Conservation (phyloP, 2,797 vertebrate species). For the Austrolebias charrua region DNA sequence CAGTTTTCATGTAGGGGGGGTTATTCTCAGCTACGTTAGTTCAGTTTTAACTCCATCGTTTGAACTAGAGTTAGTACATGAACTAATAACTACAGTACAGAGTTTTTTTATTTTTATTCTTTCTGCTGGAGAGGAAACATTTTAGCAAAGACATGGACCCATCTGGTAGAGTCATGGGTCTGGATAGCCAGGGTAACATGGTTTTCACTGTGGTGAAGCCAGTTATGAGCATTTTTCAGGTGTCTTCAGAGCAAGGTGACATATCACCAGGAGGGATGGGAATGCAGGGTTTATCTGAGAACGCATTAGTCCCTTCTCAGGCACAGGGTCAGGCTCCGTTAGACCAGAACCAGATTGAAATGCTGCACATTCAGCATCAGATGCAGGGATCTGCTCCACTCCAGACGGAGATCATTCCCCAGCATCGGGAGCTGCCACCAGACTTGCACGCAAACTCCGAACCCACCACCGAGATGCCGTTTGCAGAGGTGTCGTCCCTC, state of each 20-base stretch:
- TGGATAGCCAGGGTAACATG: slow-evolving; percentile 75
- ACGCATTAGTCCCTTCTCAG: slow-evolving; percentile 61
- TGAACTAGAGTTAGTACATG: slow-evolving; percentile 12
- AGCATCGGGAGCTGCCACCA: slow-evolving; percentile 35
- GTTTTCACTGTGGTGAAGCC: slow-evolving; percentile 75
- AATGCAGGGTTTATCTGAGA: slow-evolving; percentile 64
- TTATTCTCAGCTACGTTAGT: not conserved
- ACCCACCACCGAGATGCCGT: slow-evolving; percentile 67
- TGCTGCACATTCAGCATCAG: slow-evolving; percentile 55
- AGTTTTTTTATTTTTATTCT: too few relatives aligned
- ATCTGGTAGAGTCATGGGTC: slow-evolving; percentile 55
- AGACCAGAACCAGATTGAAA: slow-evolving; percentile 60
- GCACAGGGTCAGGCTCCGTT: slow-evolving; percentile 50
- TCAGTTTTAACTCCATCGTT: slow-evolving; percentile 14
- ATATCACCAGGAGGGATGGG: slow-evolving; percentile 41
- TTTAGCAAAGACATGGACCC: slow-evolving; percentile 61
- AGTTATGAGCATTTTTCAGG: slow-evolving; percentile 74
- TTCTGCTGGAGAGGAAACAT: not conserved
- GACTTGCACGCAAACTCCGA: slow-evolving; percentile 23
- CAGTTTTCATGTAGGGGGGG: not conserved
- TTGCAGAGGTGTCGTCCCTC: slow-evolving; percentile 82
- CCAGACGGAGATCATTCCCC: slow-evolving; percentile 35
- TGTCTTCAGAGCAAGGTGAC: slow-evolving; percentile 63
- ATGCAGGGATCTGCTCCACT: slow-evolving; percentile 41
- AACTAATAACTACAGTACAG: too few relatives aligned